Evolutionary conservation across 2,797 vertebrate genomes (phyloP).

Genomic region (Epinephelus malabaricus): DNA sequence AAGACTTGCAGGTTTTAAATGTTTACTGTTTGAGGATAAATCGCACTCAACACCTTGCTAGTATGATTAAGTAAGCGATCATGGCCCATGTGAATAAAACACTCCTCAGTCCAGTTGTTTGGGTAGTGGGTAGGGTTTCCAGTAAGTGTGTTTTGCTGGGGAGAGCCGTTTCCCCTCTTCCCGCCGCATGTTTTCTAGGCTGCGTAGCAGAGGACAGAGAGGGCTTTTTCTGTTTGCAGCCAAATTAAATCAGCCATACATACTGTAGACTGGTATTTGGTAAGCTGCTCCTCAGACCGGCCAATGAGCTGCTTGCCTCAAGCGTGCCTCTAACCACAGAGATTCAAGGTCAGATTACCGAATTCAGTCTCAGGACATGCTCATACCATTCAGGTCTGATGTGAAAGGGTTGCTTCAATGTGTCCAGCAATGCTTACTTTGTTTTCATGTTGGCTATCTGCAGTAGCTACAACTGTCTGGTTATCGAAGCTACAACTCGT

Average conservation of each 20-base stretch:
- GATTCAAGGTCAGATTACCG: constrained; percentile 41
- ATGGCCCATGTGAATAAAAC: constrained; percentile 23
- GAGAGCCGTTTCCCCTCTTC: constrained; percentile 61
- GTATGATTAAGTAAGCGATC: constrained; percentile 29
- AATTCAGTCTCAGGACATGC: constrained; percentile 22
- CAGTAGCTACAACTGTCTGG: neutral
- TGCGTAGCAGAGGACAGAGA: constrained; percentile 64
- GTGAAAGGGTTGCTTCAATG: constrained; percentile 5
- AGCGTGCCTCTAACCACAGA: constrained; percentile 49
- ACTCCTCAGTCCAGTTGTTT: constrained; percentile 66
- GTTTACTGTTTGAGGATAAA: constrained; percentile 1
- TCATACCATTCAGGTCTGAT: neutral
- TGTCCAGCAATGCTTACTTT: neutral
- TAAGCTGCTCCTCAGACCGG: constrained; percentile 33
- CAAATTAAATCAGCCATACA: constrained; percentile 68
- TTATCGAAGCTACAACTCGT: neutral
- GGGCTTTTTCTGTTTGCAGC: constrained; percentile 70
- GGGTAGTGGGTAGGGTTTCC: constrained; percentile 69
- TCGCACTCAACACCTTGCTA: neutral
- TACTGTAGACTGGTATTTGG: constrained; percentile 60
- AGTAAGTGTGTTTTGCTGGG: constrained; percentile 63
- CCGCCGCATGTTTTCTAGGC: constrained; percentile 72
- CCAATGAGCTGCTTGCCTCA: constrained; percentile 47
- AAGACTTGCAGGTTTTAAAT: neutral
- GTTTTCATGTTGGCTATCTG: neutral